phyloP scores from a whole-genome alignment of 2,888 invertebrate genomes.

The Ichneumoninae sp. region DNA sequence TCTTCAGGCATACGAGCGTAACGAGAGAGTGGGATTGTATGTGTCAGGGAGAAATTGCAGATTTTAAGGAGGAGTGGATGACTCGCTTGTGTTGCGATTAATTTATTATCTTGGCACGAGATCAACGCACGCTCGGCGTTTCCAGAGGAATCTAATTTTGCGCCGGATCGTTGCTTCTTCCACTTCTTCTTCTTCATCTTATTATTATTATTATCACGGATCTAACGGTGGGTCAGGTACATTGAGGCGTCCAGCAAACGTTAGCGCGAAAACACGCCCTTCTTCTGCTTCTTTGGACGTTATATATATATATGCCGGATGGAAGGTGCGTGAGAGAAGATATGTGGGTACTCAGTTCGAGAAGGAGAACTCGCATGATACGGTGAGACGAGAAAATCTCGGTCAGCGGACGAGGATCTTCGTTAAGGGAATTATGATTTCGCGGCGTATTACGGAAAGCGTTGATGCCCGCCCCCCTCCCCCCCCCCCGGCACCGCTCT shows the following conservation, averaged over 20 bases:
- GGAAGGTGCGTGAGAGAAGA: slow-evolving; percentile 21
- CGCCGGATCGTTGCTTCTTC: slow-evolving; percentile 36
- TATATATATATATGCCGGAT: not conserved
- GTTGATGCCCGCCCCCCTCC: slow-evolving; percentile 8
- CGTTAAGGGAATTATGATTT: slow-evolving; percentile 61
- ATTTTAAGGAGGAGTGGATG: slow-evolving; percentile 22
- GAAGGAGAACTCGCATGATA: slow-evolving; percentile 22
- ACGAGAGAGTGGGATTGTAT: slow-evolving; percentile 1
- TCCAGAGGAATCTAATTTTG: slow-evolving; percentile 54
- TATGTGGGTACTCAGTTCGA: slow-evolving; percentile 14
- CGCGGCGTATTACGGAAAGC: slow-evolving; percentile 57
- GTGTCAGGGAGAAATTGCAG: slow-evolving; percentile 9
- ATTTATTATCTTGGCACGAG: slow-evolving; percentile 52
- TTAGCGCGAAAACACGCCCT: slow-evolving; percentile 24
- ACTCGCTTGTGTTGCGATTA: slow-evolving; percentile 27
- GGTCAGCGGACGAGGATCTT: slow-evolving; percentile 53
- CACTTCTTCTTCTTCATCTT: slow-evolving; percentile 14
- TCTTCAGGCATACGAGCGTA: not conserved
- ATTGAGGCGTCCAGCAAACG: slow-evolving; percentile 37
- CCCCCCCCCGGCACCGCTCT: not conserved
- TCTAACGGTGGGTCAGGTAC: slow-evolving; percentile 56
- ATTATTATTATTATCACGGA: slow-evolving; percentile 12
- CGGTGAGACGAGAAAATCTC: slow-evolving; percentile 44
- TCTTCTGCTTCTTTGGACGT: slow-evolving; percentile 33
- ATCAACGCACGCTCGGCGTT: slow-evolving; percentile 42